Percentiles rank a stretch among this genome's conserved stretches.
Conservation (phyloP, 1,140 invertebrate species). For the Limonius californicus region DNA sequence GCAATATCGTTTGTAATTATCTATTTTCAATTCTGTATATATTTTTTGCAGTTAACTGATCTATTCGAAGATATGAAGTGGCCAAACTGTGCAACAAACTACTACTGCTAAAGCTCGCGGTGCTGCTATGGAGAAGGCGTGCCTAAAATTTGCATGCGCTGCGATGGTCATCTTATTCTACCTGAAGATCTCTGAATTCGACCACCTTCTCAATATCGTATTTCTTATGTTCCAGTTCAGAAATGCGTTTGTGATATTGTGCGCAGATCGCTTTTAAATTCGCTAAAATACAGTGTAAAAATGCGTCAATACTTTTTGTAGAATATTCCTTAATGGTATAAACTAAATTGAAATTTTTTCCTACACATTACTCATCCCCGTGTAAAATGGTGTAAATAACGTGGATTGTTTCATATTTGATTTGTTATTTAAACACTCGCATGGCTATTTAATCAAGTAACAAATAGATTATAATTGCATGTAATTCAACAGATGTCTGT, state of each 20-base stretch:
- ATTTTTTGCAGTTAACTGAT: neutral
- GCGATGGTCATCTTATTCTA: conserved; percentile 44
- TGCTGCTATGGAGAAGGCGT: neutral
- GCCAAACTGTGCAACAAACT: neutral
- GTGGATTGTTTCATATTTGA: too few relatives aligned
- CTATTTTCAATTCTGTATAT: neutral
- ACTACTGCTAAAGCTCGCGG: conserved; percentile 4
- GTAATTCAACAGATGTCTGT: too few relatives aligned
- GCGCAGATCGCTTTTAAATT: conserved; percentile 80
- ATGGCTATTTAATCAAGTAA: too few relatives aligned
- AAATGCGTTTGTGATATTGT: conserved; percentile 83
- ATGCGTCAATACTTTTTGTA: conserved; percentile 2
- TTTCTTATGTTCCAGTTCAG: conserved; percentile 86
- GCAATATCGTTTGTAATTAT: too few relatives aligned
- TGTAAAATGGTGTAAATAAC: too few relatives aligned
- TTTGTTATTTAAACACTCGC: too few relatives aligned
- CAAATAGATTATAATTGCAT: too few relatives aligned
- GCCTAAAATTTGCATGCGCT: conserved; percentile 4
- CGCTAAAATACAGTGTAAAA: conserved; percentile 53
- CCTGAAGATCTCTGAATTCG: conserved; percentile 87
- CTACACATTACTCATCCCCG: too few relatives aligned
- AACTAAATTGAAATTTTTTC: too few relatives aligned
- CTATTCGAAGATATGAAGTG: neutral
- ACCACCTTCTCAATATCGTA: conserved; percentile 96
- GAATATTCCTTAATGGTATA: too few relatives aligned